Evolutionary conservation across 2,797 vertebrate genomes (phyloP), one percentile per base, ranked within the genome.

Genomic region (Hyperoplus immaculatus): DNA sequence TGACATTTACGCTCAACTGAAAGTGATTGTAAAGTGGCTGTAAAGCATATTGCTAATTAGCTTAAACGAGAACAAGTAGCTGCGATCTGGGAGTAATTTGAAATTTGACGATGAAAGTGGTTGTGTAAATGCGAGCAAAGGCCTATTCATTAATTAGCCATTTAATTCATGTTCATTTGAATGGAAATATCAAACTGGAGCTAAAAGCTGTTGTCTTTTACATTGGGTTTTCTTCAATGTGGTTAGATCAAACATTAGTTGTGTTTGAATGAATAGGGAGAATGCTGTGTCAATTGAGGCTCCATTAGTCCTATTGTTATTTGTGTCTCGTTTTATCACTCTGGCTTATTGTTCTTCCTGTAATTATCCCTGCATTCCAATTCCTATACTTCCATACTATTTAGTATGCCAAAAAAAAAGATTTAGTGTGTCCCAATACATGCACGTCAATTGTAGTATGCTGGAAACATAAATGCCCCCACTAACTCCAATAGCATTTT

Each of bases 151-250:
- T 84, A 84, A 87, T 85, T 76, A 86, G 77, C 46, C 15, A 68
- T 77, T 80, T 80, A 83, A 86, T 91, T 83, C 53, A 77, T 86
- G 88, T 90, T 54, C 49, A 72, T 68, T 77, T 78, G 49, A 75
- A 58, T 53, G 54, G 54, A 77, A 77, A 87, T 77, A 83, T 81
- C 78, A 75, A 43, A 77, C 13, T 21, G 43, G 77, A 85, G 78
- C 77, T 69, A 71, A 84, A 78, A 84, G 69, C 69, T 29, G 75
- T 66, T 77, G 75, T 78, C 74, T 88, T 29, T 85, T 53, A 65
- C 51, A 69, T 70, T 72, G 65, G 47, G 67, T 68, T 55, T 63
- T 50, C 46, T 85, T 92, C 87, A 83, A 88, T 88, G 66, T 83
- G 76, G 57, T 70, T 58, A 78, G 77, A 84, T 90, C 73, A 82